phyloP scores from a whole-genome alignment of 2,888 invertebrate species.

The Gasteruption jaculator region DNA sequence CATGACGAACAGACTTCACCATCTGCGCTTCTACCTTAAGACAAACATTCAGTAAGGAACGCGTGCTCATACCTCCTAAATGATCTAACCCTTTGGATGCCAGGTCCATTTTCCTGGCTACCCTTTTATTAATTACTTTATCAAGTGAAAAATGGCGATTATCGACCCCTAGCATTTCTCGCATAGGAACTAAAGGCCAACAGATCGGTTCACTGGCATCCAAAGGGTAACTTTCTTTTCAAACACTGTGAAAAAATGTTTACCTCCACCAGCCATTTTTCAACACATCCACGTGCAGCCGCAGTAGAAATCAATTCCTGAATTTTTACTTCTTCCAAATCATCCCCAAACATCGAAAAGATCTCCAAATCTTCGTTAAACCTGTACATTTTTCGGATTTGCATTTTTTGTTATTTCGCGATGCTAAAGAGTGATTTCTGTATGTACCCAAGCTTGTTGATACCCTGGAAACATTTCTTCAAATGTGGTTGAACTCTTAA shows the following conservation, averaged over 20 bases:
- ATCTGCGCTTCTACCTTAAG: slow-evolving; percentile 75
- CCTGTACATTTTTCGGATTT: no score
- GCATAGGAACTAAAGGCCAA: no score
- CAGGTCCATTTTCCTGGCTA: no score
- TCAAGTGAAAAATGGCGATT: no score
- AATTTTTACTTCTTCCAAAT: slow-evolving; percentile 68
- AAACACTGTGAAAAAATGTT: no score
- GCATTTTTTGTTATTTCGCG: not conserved
- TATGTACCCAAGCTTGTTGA: slow-evolving; percentile 60
- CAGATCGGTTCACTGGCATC: no score
- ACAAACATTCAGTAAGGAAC: not conserved
- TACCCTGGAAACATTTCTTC: slow-evolving; percentile 85
- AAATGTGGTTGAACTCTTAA: slow-evolving; percentile 79
- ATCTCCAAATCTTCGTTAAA: slow-evolving; percentile 72
- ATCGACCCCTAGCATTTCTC: no score
- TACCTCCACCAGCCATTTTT: slow-evolving; percentile 74
- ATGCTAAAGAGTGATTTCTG: not conserved
- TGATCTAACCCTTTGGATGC: not conserved
- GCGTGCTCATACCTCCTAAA: not conserved
- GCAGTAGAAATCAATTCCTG: slow-evolving; percentile 62
- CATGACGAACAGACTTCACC: slow-evolving; percentile 67
- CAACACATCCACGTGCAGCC: slow-evolving; percentile 77
- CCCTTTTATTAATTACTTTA: no score
- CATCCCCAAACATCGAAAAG: slow-evolving; percentile 71
- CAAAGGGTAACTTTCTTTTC: no score